Base-by-base conservation (phyloP, 2,113 vertebrate species). In the Ochotona curzoniae region DNA sequence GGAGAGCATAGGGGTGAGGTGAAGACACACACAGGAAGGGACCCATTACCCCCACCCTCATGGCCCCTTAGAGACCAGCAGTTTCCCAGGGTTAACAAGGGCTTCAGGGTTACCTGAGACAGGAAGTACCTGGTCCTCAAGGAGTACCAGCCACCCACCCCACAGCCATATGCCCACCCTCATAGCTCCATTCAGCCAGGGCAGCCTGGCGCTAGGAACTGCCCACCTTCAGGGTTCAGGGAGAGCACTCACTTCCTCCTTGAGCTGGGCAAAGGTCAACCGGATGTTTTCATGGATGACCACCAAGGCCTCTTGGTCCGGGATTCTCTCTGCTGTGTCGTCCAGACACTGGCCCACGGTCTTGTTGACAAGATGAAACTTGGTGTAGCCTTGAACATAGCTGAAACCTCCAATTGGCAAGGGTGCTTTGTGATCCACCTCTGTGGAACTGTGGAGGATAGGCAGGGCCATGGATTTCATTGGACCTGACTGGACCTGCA, bases 191-290 rank as follows among this genome's bases (percentile, higher is more conserved):
- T 51, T 10, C 35, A 57, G 13, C 70, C 51, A 76, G 17, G 1
- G 26, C 30, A 60, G 23, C 60, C 67, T 54, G 25, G 81, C 14
- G 61, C 54, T 30, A 25, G 49, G 21, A 76, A 54, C 38, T n/a
- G 57, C 63, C 75, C 47, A 61, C n/a, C n/a, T 54, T 20, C 21
- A 57, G 47, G 32, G n/a, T 81, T 95, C 54, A 14, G 44, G 49
- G 3, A 25, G 17, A 66, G 63, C 18, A 91, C 99, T 98, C 93
- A 99, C 99, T 93, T 99, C 98, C 70, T 98, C 95, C 75, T 98
- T 98, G 63, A 99, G 96, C 94, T 99, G 97, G n/a, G 98, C 97
- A 89, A 99, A 99, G 0, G 98, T 99, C 95, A 98, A 98, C 76
- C 99, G 98, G 95, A 99, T 32, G 6, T 98, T 98, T 0, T 98